Evolutionary conservation across 2,797 vertebrate species (phyloP).

Genomic region (Ptychadena robeensis): DNA sequence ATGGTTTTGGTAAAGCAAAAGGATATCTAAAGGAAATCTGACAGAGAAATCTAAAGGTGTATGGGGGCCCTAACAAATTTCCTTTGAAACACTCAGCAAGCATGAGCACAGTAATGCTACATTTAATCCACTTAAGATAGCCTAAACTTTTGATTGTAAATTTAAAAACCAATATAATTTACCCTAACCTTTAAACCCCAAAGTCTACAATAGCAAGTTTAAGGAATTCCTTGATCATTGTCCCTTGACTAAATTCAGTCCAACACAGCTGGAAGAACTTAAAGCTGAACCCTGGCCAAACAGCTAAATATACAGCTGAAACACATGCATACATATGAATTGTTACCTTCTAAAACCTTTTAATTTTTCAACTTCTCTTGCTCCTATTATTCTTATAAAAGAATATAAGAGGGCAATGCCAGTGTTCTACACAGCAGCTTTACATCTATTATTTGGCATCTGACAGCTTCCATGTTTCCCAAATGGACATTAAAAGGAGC

Average conservation of each 20-base stretch:
- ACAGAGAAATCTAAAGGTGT: no score
- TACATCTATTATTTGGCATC: not conserved
- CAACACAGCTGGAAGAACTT: not conserved
- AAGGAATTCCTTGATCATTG: not conserved
- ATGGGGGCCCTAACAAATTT: not conserved
- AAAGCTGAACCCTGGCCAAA: not conserved
- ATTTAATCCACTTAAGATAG: not conserved
- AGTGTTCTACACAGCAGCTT: not conserved
- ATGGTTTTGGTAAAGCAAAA: no score
- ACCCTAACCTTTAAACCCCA: not conserved
- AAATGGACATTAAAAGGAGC: not conserved
- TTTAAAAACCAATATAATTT: not conserved
- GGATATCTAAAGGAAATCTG: no score
- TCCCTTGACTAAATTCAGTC: not conserved
- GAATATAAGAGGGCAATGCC: not conserved
- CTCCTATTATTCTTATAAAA: not conserved
- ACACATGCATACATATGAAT: not conserved
- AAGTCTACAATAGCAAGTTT: not conserved
- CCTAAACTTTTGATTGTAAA: not conserved
- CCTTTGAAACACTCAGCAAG: not conserved
- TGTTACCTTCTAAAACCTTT: not conserved
- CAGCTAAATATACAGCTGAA: not conserved
- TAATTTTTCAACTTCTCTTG: not conserved
- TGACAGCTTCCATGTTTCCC: not conserved
- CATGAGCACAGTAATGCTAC: not conserved